These are phyloP conservation scores for Lycia hirtaria DNA, from an alignment of 2,888 invertebrate genomes.

Conservation along the genomic window DNA sequence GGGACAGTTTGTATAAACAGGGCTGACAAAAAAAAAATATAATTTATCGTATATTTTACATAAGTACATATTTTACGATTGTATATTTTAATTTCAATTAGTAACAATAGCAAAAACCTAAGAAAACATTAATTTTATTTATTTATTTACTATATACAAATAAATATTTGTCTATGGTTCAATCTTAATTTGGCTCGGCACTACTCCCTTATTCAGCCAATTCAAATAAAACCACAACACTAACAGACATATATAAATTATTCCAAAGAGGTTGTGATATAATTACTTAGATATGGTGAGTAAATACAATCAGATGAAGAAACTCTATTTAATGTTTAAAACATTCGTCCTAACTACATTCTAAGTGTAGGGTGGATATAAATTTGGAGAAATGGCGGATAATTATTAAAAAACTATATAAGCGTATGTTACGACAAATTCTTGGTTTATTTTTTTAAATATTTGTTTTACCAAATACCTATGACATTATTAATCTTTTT, in stretches of 20 bases:
- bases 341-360: conserved; percentile 24
- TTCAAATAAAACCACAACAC: background rate
- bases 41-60: too few species aligned
- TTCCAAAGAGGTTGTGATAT: conserved; percentile 9
- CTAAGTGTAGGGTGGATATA: conserved; percentile 27
- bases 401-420: background rate
- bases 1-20: too few species aligned
- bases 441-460: background rate
- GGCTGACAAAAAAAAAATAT: too few species aligned
- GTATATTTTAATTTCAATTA: too few species aligned
- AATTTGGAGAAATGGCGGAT: conserved; percentile 12
- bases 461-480: too few species aligned
- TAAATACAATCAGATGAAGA: conserved; percentile 17
- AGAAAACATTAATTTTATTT: too few species aligned
- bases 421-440: background rate
- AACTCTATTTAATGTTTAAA: background rate
- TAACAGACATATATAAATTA: conserved; percentile 12
- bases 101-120: too few species aligned
- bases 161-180: too few species aligned
- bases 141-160: too few species aligned
- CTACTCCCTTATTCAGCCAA: background rate
- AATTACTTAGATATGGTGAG: conserved; percentile 16
- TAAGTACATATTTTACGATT: too few species aligned
- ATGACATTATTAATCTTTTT: too few species aligned
- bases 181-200: background rate